Conservation (phyloP, 2,113 vertebrate genomes). For the Tragelaphus imberbis region DNA sequence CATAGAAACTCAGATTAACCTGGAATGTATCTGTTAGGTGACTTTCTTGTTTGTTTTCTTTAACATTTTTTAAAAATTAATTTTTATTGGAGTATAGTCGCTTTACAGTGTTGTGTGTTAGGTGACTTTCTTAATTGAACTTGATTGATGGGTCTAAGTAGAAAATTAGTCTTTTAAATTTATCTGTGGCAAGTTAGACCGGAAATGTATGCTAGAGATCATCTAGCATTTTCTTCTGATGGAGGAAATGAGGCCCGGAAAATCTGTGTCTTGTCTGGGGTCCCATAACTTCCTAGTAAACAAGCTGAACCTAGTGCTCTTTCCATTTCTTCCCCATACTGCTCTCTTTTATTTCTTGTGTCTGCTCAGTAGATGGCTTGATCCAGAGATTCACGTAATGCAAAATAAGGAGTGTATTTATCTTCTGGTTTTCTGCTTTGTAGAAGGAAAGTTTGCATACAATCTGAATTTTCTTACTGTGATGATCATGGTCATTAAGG, state of each 20-base stretch:
- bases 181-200: background rate
- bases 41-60: background rate
- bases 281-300: background rate
- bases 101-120: background rate
- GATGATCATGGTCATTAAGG: background rate
- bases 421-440: constrained; percentile 21
- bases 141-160: background rate
- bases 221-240: background rate
- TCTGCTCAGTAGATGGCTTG: constrained; percentile 12
- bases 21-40: background rate
- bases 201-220: constrained; percentile 8
- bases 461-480: background rate
- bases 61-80: background rate
- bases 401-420: background rate
- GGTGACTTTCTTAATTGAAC: constrained; percentile 10
- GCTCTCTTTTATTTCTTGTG: background rate
- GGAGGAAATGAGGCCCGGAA: background rate
- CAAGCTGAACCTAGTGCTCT: background rate
- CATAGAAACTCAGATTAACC: background rate
- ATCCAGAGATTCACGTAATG: background rate
- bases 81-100: background rate
- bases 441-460: background rate
- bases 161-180: constrained; percentile 12
- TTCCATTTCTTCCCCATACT: background rate
- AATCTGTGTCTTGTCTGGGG: background rate